Percentiles rank a stretch among this genome's conserved stretches.
Conservation (phyloP, 2,888 invertebrate genomes). For the Monopis laevigella region DNA sequence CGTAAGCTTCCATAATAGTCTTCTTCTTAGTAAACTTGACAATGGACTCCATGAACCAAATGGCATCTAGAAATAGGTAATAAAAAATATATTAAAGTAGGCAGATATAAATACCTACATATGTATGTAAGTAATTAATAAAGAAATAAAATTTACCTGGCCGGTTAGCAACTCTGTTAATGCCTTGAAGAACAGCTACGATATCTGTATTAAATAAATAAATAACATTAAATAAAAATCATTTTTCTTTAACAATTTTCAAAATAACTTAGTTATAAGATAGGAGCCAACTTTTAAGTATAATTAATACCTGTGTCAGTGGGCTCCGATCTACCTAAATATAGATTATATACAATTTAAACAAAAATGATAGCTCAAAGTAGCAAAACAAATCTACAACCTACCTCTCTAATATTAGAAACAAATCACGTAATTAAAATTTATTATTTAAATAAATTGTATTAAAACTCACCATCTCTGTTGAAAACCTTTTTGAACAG, state of each 20-base stretch:
- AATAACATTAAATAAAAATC: constrained; percentile 1
- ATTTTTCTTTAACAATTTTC: no score
- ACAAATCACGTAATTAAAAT: no score
- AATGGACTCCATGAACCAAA: constrained; percentile 30
- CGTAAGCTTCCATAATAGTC: constrained; percentile 26
- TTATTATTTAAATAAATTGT: no score
- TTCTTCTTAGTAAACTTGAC: constrained; percentile 31
- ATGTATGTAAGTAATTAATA: background rate
- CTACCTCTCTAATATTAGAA: no score
- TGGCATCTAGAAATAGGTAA: constrained; percentile 22
- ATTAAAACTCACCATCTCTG: constrained; percentile 29
- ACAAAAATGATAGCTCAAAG: no score
- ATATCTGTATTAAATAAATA: constrained; percentile 18
- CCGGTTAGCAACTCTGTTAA: constrained; percentile 33
- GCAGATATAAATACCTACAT: background rate
- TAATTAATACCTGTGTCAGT: no score
- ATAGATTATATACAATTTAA: no score
- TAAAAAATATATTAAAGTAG: background rate
- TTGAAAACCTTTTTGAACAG: constrained; percentile 28
- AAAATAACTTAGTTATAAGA: constrained; percentile 16
- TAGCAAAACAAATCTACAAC: no score
- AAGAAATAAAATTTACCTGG: constrained; percentile 19
- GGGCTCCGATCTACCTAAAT: no score
- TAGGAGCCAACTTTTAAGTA: no score
- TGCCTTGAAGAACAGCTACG: constrained; percentile 24